These are phyloP conservation scores for Clarias platycephalus DNA, from an alignment of 2,797 vertebrate genomes.

Conservation along the genomic window DNA sequence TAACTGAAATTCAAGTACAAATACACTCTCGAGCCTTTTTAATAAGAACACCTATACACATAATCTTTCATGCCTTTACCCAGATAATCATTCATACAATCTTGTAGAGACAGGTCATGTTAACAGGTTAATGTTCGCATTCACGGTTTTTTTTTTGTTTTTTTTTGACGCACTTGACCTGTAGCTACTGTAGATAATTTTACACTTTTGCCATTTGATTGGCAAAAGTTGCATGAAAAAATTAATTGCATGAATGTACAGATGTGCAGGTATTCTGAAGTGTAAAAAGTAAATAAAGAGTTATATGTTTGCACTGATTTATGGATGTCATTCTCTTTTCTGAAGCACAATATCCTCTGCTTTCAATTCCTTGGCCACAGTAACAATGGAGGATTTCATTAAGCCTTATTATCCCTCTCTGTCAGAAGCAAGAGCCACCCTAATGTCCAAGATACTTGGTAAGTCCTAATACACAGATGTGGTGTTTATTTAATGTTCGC, in stretches of 20 bases:
- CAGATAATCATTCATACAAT: not conserved
- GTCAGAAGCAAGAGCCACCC: conserved; percentile 75
- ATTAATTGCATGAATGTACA: not conserved
- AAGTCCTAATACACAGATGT: conserved; percentile 35
- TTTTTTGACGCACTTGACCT: not conserved
- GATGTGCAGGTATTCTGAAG: not conserved
- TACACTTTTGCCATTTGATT: not conserved
- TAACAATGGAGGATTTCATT: conserved; percentile 89
- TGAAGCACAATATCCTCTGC: conserved; percentile 87
- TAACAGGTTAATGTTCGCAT: not conserved
- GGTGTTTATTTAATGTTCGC: not conserved
- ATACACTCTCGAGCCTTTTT: not conserved
- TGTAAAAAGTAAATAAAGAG: not conserved
- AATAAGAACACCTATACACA: not conserved
- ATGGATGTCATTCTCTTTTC: conserved; percentile 1
- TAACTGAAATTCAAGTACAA: not conserved
- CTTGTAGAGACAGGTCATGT: not conserved
- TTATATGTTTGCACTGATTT: not conserved
- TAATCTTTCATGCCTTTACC: not conserved
- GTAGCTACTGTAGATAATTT: not conserved
- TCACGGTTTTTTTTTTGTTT: not conserved
- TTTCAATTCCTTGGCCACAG: conserved; percentile 88
- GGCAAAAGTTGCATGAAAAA: too few species aligned
- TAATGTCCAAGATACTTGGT: conserved; percentile 84
- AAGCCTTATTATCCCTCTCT: conserved; percentile 79